Evolutionary conservation across 2,113 vertebrate genomes (phyloP).

Genomic region (Paratilapia polleni): DNA sequence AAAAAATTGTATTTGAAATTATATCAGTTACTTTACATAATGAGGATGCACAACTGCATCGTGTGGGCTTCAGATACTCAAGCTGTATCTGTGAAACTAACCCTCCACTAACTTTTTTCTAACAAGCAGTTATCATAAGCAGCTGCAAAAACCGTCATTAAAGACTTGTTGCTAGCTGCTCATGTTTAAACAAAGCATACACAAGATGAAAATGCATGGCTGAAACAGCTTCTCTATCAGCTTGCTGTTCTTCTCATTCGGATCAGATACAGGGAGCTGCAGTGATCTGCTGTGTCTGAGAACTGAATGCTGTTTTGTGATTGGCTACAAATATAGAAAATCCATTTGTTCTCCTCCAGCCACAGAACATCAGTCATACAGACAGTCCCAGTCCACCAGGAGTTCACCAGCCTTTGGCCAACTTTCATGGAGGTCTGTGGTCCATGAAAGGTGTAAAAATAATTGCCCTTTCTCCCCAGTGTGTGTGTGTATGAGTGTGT

Average conservation of each 20-base stretch:
- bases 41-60: too few species aligned
- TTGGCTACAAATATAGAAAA: conserved; percentile 58
- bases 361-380: conserved; percentile 58
- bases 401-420: conserved; percentile 48
- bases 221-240: conserved; percentile 4
- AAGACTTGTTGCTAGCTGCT: background rate
- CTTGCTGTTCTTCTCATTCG: background rate
- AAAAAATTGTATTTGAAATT: too few species aligned
- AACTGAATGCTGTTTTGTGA: conserved; percentile 27
- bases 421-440: conserved; percentile 44
- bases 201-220: background rate
- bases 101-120: background rate
- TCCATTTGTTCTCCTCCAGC: conserved; percentile 56
- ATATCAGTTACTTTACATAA: too few species aligned
- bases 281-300: background rate
- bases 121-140: background rate
- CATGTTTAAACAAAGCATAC: background rate
- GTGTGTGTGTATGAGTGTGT: background rate
- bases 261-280: conserved; percentile 7
- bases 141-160: background rate
- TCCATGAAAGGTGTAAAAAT: conserved; percentile 37
- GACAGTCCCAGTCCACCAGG: conserved; percentile 51
- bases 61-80: background rate
- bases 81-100: background rate
- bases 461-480: conserved; percentile 29